Evolutionary conservation across 2,888 invertebrate species (phyloP), one percentile per base, ranked within the genome.

Genomic region (Imbricaverruca yamaguchii): DNA sequence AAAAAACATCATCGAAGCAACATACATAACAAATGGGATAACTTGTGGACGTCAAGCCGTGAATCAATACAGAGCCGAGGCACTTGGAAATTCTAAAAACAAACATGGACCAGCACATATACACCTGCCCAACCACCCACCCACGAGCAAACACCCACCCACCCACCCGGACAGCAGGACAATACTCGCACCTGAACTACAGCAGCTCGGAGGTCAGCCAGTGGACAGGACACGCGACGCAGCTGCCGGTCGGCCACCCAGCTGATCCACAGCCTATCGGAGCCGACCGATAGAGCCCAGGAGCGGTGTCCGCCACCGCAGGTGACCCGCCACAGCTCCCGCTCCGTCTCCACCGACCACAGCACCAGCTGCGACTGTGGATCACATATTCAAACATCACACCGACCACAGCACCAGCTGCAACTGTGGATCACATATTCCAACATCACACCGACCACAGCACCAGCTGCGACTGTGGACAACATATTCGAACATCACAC

Each of bases 231-330:
- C 18, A 74, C 53, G 74, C 18, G 18, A 0, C 39, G 53, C 39
- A 74, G 23, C 9, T 25, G 11, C 4, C 53, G 0, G 23, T 53
- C 53, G 1, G 74, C 3, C 15, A 74, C 74, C 74, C 74, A 74
- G 74, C 74, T 74, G 53, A 74, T 18, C 39, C 74, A 53, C 53
- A 39, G 53, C 9, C 8, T 15, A 1, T 18, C 53, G 4, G 11
- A 1, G 21, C 18, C 13, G 53, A 74, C 74, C 21, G 74, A 74
- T 23, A 78, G 56, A 4, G 78, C 57, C 78, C 78, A 78, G 56
- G 78, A 78, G 78, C 78, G 78, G 78, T 78, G 78, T n/a, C 78
- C 78, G 78, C 78, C 78, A 57, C 78, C 78, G 78, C 78, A 78
- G 56, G 21, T 6, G 23, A 78, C 78, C 13, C 78, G n/a, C 78